Conservation (phyloP, 2,797 vertebrate species). For the Fundulus diaphanus region DNA sequence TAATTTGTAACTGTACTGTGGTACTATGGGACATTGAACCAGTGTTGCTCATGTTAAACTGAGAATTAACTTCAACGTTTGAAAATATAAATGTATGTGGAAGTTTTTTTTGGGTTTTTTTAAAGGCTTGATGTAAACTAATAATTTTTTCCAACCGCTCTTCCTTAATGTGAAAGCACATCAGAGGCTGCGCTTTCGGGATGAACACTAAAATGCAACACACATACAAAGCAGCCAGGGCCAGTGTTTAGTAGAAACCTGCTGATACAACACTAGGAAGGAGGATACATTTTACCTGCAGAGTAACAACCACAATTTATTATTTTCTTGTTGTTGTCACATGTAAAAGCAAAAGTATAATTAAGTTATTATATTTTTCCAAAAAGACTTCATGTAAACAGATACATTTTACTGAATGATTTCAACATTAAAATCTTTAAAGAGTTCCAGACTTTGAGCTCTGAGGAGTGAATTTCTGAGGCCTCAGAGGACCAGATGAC, state of each 20-base stretch:
- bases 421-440: background rate
- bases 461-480: slow-evolving; percentile 10
- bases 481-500: background rate
- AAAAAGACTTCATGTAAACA: background rate
- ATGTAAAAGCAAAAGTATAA: background rate
- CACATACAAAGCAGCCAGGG: slow-evolving; percentile 1
- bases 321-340: background rate
- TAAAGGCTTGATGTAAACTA: background rate
- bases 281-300: background rate
- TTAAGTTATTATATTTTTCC: background rate
- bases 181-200: background rate
- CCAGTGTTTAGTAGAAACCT: background rate
- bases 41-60: slow-evolving; percentile 4
- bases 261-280: slow-evolving; percentile 3
- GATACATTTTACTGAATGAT: background rate
- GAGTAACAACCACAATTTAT: background rate
- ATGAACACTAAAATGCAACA: background rate
- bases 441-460: slow-evolving; percentile 2
- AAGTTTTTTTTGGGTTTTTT: background rate
- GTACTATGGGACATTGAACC: background rate
- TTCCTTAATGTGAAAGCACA: background rate
- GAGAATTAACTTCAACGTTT: slow-evolving; percentile 1
- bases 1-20: background rate
- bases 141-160: background rate
- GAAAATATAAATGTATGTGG: background rate